Evolutionary conservation across 2,797 vertebrate species (phyloP).

Genomic region (Cossypha polioptera): DNA sequence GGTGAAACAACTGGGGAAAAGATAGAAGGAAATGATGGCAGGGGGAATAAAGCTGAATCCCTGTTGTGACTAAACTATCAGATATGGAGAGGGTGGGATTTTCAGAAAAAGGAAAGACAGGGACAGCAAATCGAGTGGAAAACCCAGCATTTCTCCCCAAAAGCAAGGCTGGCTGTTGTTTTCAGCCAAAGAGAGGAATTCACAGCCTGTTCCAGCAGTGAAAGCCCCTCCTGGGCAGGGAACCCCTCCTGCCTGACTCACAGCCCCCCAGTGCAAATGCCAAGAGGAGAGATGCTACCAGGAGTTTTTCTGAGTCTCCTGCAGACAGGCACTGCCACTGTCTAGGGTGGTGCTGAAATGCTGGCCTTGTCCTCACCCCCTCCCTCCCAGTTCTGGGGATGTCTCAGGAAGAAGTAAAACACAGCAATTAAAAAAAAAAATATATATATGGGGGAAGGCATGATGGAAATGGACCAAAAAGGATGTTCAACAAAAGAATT

Average conservation of each 20-base stretch:
- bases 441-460: fast-evolving
- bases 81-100: fast-evolving
- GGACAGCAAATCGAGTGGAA: neutral
- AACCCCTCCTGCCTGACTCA: neutral
- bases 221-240: neutral
- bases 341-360: neutral
- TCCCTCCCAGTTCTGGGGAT: neutral
- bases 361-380: neutral
- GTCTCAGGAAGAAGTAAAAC: neutral
- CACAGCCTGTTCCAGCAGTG: fast-evolving
- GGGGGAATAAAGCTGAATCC: neutral
- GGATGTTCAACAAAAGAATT: neutral
- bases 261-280: neutral
- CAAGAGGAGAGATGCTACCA: neutral
- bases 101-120: neutral
- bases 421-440: neutral
- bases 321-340: neutral
- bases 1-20: neutral
- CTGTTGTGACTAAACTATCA: neutral
- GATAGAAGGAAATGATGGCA: too few species aligned
- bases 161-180: neutral
- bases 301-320: fast-evolving
- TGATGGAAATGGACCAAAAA: neutral
- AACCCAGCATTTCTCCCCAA: fast-evolving
- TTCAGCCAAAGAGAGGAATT: neutral